phyloP scores from a whole-genome alignment of 2,888 invertebrate genomes.

The Pyralis farinalis region DNA sequence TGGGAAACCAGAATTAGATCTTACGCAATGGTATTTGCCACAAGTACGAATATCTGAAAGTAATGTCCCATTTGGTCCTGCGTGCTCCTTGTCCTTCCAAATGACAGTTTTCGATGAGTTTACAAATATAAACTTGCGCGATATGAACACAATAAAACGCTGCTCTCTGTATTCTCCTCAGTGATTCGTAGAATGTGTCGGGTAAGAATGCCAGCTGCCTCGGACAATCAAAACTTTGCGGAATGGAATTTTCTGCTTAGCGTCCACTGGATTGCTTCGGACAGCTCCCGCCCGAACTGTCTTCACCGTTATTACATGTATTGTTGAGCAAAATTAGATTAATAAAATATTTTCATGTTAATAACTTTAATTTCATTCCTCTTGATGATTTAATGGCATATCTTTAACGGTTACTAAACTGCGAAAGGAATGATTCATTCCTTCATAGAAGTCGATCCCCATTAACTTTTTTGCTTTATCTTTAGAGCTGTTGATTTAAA shows the following conservation, averaged over 20 bases:
- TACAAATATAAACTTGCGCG: slow-evolving; percentile 48
- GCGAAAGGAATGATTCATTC: too few relatives aligned
- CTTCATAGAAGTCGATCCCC: too few relatives aligned
- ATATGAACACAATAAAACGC: slow-evolving; percentile 73
- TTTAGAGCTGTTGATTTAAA: too few relatives aligned
- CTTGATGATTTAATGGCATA: too few relatives aligned
- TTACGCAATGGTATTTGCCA: background rate
- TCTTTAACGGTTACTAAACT: too few relatives aligned
- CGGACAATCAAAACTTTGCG: slow-evolving; percentile 80
- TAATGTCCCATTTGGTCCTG: background rate
- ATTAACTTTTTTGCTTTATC: too few relatives aligned
- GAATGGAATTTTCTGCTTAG: slow-evolving; percentile 75
- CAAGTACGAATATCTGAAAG: background rate
- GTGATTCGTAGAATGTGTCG: slow-evolving; percentile 65
- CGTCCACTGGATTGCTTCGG: slow-evolving; percentile 54
- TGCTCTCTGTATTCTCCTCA: slow-evolving; percentile 34
- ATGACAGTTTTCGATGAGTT: slow-evolving; percentile 60
- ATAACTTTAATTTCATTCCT: too few relatives aligned
- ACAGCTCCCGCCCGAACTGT: slow-evolving; percentile 1
- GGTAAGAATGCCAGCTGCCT: slow-evolving; percentile 76
- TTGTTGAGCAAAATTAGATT: slow-evolving; percentile 1
- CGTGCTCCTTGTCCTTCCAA: slow-evolving; percentile 24
- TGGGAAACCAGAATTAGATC: too few relatives aligned
- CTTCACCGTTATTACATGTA: slow-evolving; percentile 4
- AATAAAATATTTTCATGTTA: slow-evolving; percentile 1